These are phyloP conservation scores for Laticauda colubrina DNA, from an alignment of 2,113 vertebrate genomes.

Conservation along the genomic window DNA sequence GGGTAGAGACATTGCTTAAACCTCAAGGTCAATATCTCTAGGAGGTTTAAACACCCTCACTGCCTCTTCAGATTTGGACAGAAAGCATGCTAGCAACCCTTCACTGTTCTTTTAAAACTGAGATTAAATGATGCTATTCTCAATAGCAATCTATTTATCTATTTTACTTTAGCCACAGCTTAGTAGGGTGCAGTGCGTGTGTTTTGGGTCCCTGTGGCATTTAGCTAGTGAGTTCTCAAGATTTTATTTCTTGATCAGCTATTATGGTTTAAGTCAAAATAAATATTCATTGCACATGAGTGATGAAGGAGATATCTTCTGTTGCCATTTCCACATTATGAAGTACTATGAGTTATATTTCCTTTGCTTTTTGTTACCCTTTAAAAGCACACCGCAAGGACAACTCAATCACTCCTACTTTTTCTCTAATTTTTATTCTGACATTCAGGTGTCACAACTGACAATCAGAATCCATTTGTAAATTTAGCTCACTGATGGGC, in stretches of 20 bases:
- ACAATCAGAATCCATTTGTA: background rate
- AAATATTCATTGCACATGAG: background rate
- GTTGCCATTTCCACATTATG: background rate
- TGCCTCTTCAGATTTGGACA: background rate
- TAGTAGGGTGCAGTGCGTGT: background rate
- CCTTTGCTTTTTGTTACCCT: background rate
- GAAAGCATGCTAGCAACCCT: background rate
- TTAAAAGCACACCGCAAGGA: constrained; percentile 2
- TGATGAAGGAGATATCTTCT: background rate
- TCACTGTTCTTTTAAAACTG: background rate
- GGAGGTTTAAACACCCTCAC: background rate
- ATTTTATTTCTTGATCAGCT: background rate
- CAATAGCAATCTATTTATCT: background rate
- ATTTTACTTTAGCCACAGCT: background rate
- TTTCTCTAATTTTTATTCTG: background rate
- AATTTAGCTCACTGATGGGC: background rate
- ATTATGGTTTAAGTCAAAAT: background rate
- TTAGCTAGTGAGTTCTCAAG: background rate
- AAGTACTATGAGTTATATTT: background rate
- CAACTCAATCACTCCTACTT: background rate
- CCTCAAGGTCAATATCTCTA: background rate
- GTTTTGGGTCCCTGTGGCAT: background rate
- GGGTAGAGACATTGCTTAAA: background rate
- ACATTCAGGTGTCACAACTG: background rate
- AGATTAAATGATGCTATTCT: background rate